Percentiles rank a stretch among this genome's conserved stretches.
Conservation (phyloP, 2,113 vertebrate genomes). For the Peromyscus polionotus region DNA sequence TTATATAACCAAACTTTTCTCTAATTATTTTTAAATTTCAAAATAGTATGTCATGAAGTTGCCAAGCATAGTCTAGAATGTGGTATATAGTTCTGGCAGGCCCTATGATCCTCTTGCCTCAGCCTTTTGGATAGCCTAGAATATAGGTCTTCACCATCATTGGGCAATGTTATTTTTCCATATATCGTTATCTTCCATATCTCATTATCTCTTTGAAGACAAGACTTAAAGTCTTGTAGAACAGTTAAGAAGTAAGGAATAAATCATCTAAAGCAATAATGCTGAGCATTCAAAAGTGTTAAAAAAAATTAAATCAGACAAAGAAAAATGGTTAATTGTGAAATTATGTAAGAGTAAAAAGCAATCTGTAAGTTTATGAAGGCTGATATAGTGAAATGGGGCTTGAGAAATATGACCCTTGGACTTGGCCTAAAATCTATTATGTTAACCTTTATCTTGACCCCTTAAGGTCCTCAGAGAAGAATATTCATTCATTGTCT, state of each 20-base stretch:
- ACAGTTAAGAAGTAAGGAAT: neutral
- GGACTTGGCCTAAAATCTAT: slow-evolving; percentile 46
- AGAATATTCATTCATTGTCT: slow-evolving; percentile 23
- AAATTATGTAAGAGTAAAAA: neutral
- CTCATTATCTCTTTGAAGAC: neutral
- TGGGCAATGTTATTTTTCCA: neutral
- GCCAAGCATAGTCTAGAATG: no score
- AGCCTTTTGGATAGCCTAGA: no score
- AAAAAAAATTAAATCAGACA: neutral
- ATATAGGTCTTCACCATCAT: neutral
- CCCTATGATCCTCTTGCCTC: no score
- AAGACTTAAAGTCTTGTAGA: neutral
- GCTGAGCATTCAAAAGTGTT: neutral
- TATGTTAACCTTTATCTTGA: neutral
- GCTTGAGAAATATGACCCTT: neutral
- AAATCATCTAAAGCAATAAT: neutral
- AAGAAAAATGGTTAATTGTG: neutral
- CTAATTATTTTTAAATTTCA: neutral
- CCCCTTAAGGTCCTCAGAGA: neutral
- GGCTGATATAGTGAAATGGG: neutral
- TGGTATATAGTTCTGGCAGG: no score
- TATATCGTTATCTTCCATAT: neutral
- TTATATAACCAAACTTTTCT: neutral
- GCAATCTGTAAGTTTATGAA: neutral
- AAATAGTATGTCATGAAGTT: no score